These are phyloP conservation scores for Penelope pileata DNA, from an alignment of 2,113 vertebrate species.

Conservation along the genomic window DNA sequence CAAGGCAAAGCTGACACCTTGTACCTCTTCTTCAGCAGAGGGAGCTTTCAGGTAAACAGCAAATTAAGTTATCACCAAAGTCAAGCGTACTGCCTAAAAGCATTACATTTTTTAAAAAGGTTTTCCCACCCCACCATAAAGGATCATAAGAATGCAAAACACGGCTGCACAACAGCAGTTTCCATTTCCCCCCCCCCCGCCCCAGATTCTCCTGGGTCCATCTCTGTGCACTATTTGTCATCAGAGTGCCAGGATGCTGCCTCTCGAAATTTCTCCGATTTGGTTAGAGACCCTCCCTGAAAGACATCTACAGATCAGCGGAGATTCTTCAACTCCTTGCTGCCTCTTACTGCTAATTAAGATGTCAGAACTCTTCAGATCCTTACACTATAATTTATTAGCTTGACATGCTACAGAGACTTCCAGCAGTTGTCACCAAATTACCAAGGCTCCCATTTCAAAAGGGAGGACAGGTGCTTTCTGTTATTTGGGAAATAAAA, in stretches of 20 bases:
- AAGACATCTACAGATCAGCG: neutral
- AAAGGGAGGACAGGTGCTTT: conserved; percentile 11
- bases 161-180: neutral
- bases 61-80: neutral
- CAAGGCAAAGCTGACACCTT: conserved; percentile 8
- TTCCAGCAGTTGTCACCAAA: conserved; percentile 40
- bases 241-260: neutral
- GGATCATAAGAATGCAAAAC: neutral
- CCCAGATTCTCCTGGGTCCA: neutral
- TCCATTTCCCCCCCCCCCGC: neutral
- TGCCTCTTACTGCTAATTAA: conserved; percentile 44
- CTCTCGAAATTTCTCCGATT: neutral
- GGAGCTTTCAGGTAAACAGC: neutral
- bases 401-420: conserved; percentile 12
- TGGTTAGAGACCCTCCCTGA: neutral
- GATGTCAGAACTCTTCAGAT: conserved; percentile 18
- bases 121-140: neutral
- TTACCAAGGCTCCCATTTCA: conserved; percentile 27
- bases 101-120: neutral
- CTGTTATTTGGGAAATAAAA: neutral
- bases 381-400: conserved; percentile 45
- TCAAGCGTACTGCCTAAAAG: neutral
- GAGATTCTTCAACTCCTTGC: conserved; percentile 19
- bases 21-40: neutral
- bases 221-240: neutral